A percentile compares a stretch with the other conserved stretches of the same genome.
phyloP scores from a whole-genome alignment of 2,113 vertebrate genomes.

The Puffinus mauretanicus region DNA sequence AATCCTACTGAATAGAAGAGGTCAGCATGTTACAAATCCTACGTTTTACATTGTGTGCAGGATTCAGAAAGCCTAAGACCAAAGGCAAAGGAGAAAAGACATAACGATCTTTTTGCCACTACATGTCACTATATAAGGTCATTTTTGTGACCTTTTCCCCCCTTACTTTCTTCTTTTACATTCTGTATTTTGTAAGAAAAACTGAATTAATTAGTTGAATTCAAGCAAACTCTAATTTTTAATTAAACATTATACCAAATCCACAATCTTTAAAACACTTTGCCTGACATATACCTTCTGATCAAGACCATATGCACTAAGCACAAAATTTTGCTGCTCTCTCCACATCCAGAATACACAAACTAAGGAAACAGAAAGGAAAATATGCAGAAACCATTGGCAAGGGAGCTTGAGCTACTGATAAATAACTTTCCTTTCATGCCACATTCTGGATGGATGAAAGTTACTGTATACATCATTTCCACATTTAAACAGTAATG shows the following conservation, averaged over 20 bases:
- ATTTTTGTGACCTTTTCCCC: neutral
- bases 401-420: neutral
- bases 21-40: neutral
- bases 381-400: neutral
- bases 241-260: neutral
- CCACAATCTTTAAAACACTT: neutral
- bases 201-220: neutral
- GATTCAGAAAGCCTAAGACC: neutral
- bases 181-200: neutral
- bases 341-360: neutral
- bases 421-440: neutral
- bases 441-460: neutral
- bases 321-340: neutral
- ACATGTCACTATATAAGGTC: neutral
- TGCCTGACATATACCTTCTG: neutral
- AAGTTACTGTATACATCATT: neutral
- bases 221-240: neutral
- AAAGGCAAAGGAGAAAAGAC: neutral
- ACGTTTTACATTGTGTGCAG: fast-evolving
- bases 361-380: neutral
- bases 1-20: neutral
- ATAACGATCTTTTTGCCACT: neutral
- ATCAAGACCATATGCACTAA: neutral
- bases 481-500: neutral
- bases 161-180: neutral